phyloP scores from a whole-genome alignment of 2,797 vertebrate species.

The Pseudotriccus pelzelni region DNA sequence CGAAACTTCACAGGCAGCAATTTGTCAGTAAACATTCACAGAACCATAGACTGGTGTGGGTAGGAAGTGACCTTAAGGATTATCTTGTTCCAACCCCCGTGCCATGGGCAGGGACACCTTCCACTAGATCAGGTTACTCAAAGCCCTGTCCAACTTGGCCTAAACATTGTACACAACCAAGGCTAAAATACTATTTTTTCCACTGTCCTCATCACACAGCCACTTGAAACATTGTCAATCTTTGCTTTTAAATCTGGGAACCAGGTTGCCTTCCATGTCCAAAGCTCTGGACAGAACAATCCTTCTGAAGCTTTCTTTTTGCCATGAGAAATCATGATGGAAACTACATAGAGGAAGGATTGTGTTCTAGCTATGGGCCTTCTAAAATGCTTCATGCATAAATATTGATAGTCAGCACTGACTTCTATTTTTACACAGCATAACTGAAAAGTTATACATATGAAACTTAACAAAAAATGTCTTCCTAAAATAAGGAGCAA shows the following conservation, averaged over 20 bases:
- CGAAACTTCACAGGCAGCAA: neutral
- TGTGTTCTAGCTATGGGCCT: neutral
- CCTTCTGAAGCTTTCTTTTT: neutral
- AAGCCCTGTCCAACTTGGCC: neutral
- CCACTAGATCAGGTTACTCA: neutral
- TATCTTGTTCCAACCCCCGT: neutral
- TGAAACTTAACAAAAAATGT: neutral
- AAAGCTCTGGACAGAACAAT: neutral
- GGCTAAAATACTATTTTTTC: neutral
- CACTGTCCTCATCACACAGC: neutral
- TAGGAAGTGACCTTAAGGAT: neutral
- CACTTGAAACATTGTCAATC: neutral
- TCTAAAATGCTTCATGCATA: conserved; percentile 2
- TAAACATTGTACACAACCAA: neutral
- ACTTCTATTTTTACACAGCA: neutral
- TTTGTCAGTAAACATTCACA: neutral
- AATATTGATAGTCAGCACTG: neutral
- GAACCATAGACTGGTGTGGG: neutral
- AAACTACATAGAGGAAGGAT: neutral
- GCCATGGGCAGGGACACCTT: neutral
- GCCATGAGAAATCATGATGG: neutral
- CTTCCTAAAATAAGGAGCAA: neutral
- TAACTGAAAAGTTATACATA: neutral
- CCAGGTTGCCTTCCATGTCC: neutral
- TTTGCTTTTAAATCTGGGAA: neutral